Evolutionary conservation across 37 sponge, comb jelly and placozoan genomes (phyloP), one percentile per base, ranked within the genome.

Genomic region (Halisarca cf. caerulea): DNA sequence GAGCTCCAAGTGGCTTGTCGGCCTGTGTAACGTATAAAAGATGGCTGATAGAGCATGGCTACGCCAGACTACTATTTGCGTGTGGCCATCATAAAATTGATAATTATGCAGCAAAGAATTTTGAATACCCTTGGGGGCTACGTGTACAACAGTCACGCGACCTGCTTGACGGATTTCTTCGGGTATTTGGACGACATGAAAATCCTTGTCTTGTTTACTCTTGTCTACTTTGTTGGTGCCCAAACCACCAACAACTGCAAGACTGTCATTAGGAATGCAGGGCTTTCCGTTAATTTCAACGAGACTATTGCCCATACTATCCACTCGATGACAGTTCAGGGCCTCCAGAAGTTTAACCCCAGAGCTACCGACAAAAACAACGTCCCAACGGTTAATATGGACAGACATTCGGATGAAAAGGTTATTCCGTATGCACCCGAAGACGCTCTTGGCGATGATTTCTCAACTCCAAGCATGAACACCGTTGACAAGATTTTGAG

Each of bases 291-390:
- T 62, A 92, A 92, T 84, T 88, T 82, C 84, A 92, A 92, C 82
- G 92, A 92, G 62, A 92, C 92, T 23, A 86, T 92, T 34, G 92
- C 89, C 4, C 92, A 92, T 24, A 83, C 92, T 60, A 83, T 92
- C 35, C 92, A 92, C 84, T 86, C 89, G 55, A 92, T 92, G 92
- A 92, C 86, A 2, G 92, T 92, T 35, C 62, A 92, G 61, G 92
- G 88, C 1, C 89, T 92, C 28, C 86, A 86, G 62, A 27, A 57
- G 60, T 92, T 92, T 83, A 88, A 88, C 58, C 86, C 89, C 34
- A 64, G 55, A 17, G 92, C 92, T 21, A 88, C 80, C 25, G 86
- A 18, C 20, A 42, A 74, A 4, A 91, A 91, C 85, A 73, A 58
- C 15, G 64, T 92, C 34, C 92, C 92, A 2, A 92, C 92, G 0